Evolutionary conservation across 2,797 vertebrate genomes (phyloP), one percentile per base, ranked within the genome.

Genomic region (Sebastes hopkinsi): DNA sequence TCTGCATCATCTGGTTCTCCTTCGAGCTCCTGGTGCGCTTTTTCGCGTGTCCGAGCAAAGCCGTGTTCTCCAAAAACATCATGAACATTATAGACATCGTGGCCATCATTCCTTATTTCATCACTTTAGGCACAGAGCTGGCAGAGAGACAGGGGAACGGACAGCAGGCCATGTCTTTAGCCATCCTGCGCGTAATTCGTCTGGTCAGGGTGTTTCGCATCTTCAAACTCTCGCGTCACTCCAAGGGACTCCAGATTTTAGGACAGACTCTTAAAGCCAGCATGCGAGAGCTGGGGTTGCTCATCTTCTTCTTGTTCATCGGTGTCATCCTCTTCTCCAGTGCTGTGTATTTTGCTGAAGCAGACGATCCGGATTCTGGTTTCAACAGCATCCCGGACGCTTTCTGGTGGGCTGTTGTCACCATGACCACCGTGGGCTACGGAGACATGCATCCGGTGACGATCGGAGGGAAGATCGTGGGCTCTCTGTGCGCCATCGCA

Each of bases 11-110:
- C 90, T 99, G 98, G 98, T 99, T 99, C 94, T 99, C 98, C 54
- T 99, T 99, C 0, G 98, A 99, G 94, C 94, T 99, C 68, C 93
- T 99, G 54, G 98, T 99, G 86, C 94, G 98, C 14, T 99, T 99
- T 90, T 99, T 98, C 27, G 97, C 98, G 2, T 99, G 98, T 68
- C 98, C 98, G 32, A 99, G 98, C 88, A 99, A 99, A 91, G 97
- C 98, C 89, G 97, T 96, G 59, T 99, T 99, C 94, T 99, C 97
- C 65, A 97, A 98, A 90, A 98, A 99, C 90, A 99, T 99, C 67
- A 99, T 99, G 98, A 99, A 99, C 95, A 97, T 99, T 50, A 99
- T 99, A 67, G 98, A 99, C 95, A 97, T 99, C 1, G 98, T 99
- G 92, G 98, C 98, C 87, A 99, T 99, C 93, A 98, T 99, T 46